These are phyloP conservation scores for Apodemia mormo DNA, from an alignment of 2,888 invertebrate species.

Conservation along the genomic window DNA sequence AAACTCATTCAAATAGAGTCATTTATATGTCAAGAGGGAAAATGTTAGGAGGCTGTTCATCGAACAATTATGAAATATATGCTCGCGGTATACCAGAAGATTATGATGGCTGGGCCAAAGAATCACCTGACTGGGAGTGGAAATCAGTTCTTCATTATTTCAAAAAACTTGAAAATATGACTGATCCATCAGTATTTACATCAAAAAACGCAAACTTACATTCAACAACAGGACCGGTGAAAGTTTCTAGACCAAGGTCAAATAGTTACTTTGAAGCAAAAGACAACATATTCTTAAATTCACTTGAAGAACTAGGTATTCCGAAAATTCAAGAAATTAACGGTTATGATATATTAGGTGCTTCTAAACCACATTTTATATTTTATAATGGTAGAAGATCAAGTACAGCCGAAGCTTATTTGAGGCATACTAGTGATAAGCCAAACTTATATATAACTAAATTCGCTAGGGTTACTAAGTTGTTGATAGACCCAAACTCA, in stretches of 20 bases:
- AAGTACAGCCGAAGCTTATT: conserved; percentile 65
- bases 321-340: conserved; percentile 45
- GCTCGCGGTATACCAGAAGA: conserved; percentile 47
- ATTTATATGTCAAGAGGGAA: conserved; percentile 45
- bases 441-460: conserved; percentile 59
- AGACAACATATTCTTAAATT: conserved; percentile 41
- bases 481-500: conserved; percentile 53
- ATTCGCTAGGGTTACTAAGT: conserved; percentile 53
- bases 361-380: conserved; percentile 45
- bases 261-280: conserved; percentile 41
- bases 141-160: conserved; percentile 44
- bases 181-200: conserved; percentile 40
- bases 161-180: conserved; percentile 49
- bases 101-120: conserved; percentile 45
- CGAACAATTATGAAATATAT: conserved; percentile 47
- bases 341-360: conserved; percentile 45
- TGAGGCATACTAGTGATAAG: conserved; percentile 49
- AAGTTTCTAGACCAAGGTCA: conserved; percentile 43
- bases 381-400: conserved; percentile 59
- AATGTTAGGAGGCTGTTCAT: conserved; percentile 49
- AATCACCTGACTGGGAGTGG: conserved; percentile 50
- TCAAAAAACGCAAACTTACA: conserved; percentile 40
- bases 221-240: conserved; percentile 46
- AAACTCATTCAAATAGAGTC: conserved; percentile 39
- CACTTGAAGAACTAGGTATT: conserved; percentile 47